Evolutionary conservation across 1,140 invertebrate species (phyloP).

Genomic region (Ephestia elutella): DNA sequence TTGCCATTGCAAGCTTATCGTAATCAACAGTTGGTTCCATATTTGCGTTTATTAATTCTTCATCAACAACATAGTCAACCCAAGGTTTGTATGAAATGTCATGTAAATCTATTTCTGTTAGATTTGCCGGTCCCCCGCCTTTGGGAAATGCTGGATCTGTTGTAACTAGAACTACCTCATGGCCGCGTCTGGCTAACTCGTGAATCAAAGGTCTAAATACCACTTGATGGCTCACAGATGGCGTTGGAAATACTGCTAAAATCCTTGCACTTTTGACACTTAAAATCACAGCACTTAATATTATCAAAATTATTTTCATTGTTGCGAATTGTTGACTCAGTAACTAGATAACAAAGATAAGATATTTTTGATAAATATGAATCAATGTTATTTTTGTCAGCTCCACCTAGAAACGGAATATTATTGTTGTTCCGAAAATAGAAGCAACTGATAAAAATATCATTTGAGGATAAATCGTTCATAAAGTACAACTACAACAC

Average conservation of each 20-base stretch:
- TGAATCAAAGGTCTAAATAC: conserved; percentile 53
- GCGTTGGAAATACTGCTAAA: conserved; percentile 56
- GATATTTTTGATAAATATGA: too few species aligned
- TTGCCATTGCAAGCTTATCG: conserved; percentile 11
- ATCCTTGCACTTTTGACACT: not conserved
- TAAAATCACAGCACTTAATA: not conserved
- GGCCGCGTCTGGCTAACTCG: conserved; percentile 28
- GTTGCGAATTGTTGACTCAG: too few species aligned
- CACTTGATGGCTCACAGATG: conserved; percentile 65
- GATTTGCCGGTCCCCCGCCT: conserved; percentile 25
- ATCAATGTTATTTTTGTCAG: too few species aligned
- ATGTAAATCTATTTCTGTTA: conserved; percentile 43
- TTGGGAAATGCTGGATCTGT: conserved; percentile 34
- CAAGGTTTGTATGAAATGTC: conserved; percentile 33
- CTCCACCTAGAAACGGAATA: too few species aligned
- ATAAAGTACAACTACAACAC: too few species aligned
- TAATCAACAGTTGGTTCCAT: conserved; percentile 10
- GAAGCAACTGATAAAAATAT: too few species aligned
- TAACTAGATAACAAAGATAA: too few species aligned
- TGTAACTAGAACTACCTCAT: conserved; percentile 49
- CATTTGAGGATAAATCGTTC: too few species aligned
- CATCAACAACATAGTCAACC: conserved; percentile 17
- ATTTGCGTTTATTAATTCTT: conserved; percentile 16
- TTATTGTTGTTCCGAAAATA: too few species aligned
- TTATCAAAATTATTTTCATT: not conserved